Evolutionary conservation across 2,797 vertebrate species (phyloP), one percentile per base, ranked within the genome.

Genomic region (Pangasius djambal): DNA sequence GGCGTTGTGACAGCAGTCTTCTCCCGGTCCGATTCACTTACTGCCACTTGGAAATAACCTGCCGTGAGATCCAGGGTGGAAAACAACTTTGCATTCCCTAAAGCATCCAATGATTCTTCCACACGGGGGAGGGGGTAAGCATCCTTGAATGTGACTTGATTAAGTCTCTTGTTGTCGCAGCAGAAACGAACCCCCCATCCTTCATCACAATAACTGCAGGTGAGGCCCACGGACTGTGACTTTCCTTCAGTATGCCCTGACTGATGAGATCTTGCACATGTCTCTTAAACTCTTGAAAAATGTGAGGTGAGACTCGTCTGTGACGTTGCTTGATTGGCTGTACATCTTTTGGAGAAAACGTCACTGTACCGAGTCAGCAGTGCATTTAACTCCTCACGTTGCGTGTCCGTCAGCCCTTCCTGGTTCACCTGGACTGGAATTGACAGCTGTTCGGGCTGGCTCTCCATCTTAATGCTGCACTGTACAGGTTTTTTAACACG

Each of bases 101-200:
- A 44, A 1, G 89, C 89, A 18, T 92, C 89, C 3, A 92, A 34
- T 1, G 91, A 89, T 4, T 90, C 91, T 1, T 92, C 87, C 4
- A 90, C 74, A 0, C 65, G 5, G 0, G 85, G 87, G 0, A 91
- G 77, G 0, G 89, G 89, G 22, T 89, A 90, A 5, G 83, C 78
- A 10, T 90, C 85, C 69, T 82, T 89, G 72, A 31, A 85, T 0
- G 85, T 61, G 20, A 61, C 59, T 4, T 89, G 34, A 88, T 89
- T 91, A 1, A 89, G 28, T n/a, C 37, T 89, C 0, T 77, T 13
- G 37, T 89, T 83, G 13, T 89, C 86, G 70, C 86, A 91, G 25
- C 88, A 90, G n/a, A 90, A 91, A 5, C 72, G 0, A 4, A 90
- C 65, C 3, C 48, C 57, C 4, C 90, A 15, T 84, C 89, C 63